Percentiles rank a stretch among this genome's conserved stretches.
Evolutionary conservation across 2,113 vertebrate genomes (phyloP).

Genomic region (Eidolon helvum): DNA sequence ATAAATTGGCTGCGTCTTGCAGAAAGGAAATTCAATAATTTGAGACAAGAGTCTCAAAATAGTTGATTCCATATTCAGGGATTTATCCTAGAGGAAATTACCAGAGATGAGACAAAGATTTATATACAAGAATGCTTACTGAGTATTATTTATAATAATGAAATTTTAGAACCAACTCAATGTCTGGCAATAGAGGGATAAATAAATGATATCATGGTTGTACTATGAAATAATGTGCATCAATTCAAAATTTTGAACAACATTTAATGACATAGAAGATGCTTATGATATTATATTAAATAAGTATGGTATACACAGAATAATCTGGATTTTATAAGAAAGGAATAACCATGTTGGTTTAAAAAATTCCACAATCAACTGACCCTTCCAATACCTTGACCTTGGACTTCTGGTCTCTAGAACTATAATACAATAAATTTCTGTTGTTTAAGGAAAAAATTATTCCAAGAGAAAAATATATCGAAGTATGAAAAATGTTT

Average conservation of each 20-base stretch:
- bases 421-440: background rate
- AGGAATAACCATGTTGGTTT: background rate
- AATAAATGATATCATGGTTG: background rate
- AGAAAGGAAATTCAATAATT: background rate
- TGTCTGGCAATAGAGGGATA: background rate
- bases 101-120: background rate
- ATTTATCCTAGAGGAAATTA: background rate
- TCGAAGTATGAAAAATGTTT: background rate
- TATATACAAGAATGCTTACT: background rate
- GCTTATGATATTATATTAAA: background rate
- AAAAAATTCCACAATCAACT: background rate
- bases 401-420: background rate
- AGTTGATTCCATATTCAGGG: background rate
- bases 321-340: background rate
- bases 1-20: background rate
- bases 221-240: background rate
- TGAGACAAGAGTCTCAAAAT: background rate
- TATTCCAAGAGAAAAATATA: background rate
- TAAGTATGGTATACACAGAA: background rate
- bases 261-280: background rate
- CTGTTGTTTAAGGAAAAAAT: background rate
- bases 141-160: background rate
- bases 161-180: background rate
- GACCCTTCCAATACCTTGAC: background rate
- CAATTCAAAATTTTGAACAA: background rate